Conservation (phyloP, 2,113 vertebrate genomes). For the Upupa epops region DNA sequence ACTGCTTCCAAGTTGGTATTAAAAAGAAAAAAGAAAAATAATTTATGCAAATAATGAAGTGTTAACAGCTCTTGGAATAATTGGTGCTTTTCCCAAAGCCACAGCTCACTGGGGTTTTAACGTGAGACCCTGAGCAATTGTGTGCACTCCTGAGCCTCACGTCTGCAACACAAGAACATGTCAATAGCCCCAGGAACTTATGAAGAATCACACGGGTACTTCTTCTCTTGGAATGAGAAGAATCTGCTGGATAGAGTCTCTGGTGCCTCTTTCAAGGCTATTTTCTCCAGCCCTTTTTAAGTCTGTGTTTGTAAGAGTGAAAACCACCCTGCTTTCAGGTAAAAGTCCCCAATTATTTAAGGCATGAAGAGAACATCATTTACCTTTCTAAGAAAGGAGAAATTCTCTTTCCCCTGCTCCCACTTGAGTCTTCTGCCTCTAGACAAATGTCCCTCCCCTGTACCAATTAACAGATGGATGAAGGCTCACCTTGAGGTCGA, state of each 20-base stretch:
- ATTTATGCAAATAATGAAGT: not conserved
- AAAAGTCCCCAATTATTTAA: not conserved
- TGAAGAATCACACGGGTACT: not conserved
- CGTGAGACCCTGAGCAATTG: not conserved
- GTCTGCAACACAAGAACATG: not conserved
- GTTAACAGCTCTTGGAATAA: not conserved
- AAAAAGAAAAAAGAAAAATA: not conserved
- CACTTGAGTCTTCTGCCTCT: not conserved
- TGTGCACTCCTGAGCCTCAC: not conserved
- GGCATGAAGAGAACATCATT: not conserved
- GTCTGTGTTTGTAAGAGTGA: not conserved
- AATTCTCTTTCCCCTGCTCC: not conserved
- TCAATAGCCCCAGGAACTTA: not conserved
- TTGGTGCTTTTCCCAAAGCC: slow-evolving; percentile 33
- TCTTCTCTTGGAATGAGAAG: not conserved
- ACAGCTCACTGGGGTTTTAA: not conserved
- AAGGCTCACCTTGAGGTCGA: slow-evolving; percentile 13
- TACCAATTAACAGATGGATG: slow-evolving; percentile 19
- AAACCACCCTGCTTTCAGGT: not conserved
- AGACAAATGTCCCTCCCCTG: not conserved
- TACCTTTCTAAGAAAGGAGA: not conserved
- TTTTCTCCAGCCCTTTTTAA: not conserved
- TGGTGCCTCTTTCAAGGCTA: not conserved
- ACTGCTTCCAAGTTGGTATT: not conserved
- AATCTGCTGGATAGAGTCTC: slow-evolving; percentile 1